These are phyloP conservation scores for Sphenopsis melanotis DNA, from an alignment of 2,797 vertebrate genomes.

Conservation along the genomic window DNA sequence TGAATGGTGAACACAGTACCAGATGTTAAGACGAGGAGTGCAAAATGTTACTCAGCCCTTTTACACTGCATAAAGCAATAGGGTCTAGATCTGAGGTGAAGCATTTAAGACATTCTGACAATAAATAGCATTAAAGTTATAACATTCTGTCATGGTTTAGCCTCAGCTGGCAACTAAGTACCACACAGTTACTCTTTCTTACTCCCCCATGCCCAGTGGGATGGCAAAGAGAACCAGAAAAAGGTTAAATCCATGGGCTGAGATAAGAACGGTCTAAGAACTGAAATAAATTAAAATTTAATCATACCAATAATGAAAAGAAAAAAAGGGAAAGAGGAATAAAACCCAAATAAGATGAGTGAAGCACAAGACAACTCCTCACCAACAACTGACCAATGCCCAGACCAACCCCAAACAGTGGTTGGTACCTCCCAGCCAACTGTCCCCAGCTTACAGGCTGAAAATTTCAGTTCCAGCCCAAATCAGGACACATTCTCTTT, in stretches of 20 bases:
- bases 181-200: neutral
- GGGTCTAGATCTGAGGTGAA: neutral
- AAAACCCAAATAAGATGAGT: neutral
- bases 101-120: neutral
- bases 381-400: neutral
- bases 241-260: neutral
- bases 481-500: neutral
- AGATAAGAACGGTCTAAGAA: neutral
- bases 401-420: neutral
- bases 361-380: neutral
- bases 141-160: neutral
- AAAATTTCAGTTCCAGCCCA: neutral
- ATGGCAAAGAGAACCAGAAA: neutral
- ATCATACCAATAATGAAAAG: too few relatives aligned
- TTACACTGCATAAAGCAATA: neutral
- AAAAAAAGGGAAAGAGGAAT: neutral
- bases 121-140: neutral
- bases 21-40: neutral
- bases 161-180: neutral
- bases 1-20: neutral
- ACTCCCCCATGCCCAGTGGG: rapidly evolving
- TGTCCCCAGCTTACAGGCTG: neutral
- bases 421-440: neutral
- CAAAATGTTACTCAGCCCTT: neutral
- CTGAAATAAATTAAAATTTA: neutral